Evolutionary conservation across 1,140 invertebrate genomes (phyloP).

Genomic region (Drosophila bipectinata): DNA sequence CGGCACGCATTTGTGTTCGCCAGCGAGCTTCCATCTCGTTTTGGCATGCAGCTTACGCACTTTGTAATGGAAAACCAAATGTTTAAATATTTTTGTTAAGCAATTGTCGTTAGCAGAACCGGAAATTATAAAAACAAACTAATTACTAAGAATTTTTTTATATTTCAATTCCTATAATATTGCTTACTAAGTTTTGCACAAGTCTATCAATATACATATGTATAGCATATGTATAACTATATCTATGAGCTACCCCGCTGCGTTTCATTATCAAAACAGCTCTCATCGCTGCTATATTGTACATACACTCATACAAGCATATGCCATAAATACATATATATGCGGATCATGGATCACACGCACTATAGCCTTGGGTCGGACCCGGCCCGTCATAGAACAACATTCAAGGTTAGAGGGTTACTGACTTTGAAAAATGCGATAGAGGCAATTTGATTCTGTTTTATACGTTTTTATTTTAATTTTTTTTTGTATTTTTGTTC

Average conservation of each 20-base stretch:
- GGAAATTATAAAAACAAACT: constrained; percentile 50
- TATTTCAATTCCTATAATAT: no score
- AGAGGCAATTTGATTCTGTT: constrained; percentile 59
- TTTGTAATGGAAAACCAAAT: constrained; percentile 61
- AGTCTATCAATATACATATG: not conserved
- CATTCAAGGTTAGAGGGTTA: constrained; percentile 83
- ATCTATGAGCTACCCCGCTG: constrained; percentile 53
- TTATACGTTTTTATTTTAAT: constrained; percentile 39
- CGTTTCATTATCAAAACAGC: constrained; percentile 64
- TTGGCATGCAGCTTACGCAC: constrained; percentile 71
- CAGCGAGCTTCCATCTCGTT: constrained; percentile 10
- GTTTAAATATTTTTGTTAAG: constrained; percentile 28
- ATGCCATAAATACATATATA: constrained; percentile 4
- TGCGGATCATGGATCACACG: constrained; percentile 41
- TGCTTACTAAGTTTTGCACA: constrained; percentile 40
- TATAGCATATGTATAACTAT: constrained; percentile 19
- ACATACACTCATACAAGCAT: constrained; percentile 1
- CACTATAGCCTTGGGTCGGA: constrained; percentile 45
- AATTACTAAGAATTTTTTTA: no score
- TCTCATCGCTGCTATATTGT: constrained; percentile 5
- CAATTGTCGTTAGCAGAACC: constrained; percentile 58
- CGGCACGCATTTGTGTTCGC: constrained; percentile 56
- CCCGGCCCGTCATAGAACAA: constrained; percentile 53
- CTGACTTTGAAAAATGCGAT: constrained; percentile 82
- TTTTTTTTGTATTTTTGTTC: constrained; percentile 6